Evolutionary conservation across 2,113 vertebrate genomes (phyloP).

Genomic region (Equus przewalskii): DNA sequence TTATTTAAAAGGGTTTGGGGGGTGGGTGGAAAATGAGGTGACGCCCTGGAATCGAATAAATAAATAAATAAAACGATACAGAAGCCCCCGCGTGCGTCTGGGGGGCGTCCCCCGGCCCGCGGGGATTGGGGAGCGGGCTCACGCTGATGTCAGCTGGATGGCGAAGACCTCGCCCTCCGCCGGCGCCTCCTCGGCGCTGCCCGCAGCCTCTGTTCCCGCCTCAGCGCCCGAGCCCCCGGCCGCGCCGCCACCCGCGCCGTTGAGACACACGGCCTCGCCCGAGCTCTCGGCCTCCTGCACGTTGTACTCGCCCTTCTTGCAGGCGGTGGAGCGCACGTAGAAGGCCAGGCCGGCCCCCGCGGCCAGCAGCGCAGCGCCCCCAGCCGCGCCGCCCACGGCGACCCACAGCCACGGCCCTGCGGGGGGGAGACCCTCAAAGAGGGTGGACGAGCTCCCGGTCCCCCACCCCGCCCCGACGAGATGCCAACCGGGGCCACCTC

Average conservation of each 20-base stretch:
- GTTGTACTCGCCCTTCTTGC: constrained; percentile 86
- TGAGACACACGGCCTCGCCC: constrained; percentile 82
- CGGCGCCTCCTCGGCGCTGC: constrained; percentile 16
- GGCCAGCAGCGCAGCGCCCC: constrained; percentile 80
- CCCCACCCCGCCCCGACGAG: neutral
- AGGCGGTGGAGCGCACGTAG: constrained; percentile 85
- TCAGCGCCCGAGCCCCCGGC: neutral
- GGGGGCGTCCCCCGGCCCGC: constrained; percentile 65
- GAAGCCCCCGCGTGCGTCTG: neutral
- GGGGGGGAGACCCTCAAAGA: constrained; percentile 38
- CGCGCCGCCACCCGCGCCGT: constrained; percentile 60
- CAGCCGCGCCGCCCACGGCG: constrained; percentile 79
- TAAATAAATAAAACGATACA: constrained; percentile 47
- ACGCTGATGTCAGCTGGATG: constrained; percentile 80
- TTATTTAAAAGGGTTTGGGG: constrained; percentile 48
- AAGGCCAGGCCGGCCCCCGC: constrained; percentile 82
- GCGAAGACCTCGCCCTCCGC: constrained; percentile 78
- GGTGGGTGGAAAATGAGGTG: constrained; percentile 68
- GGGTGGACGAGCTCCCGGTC: neutral
- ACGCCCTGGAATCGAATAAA: constrained; percentile 60
- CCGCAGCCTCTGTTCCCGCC: neutral
- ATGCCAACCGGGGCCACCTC: neutral
- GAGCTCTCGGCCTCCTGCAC: constrained; percentile 86
- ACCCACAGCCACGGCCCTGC: constrained; percentile 84
- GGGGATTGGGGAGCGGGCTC: constrained; percentile 64